These are phyloP conservation scores for Glaucopsyche alexis DNA, from an alignment of 2,888 invertebrate species.

Conservation along the genomic window DNA sequence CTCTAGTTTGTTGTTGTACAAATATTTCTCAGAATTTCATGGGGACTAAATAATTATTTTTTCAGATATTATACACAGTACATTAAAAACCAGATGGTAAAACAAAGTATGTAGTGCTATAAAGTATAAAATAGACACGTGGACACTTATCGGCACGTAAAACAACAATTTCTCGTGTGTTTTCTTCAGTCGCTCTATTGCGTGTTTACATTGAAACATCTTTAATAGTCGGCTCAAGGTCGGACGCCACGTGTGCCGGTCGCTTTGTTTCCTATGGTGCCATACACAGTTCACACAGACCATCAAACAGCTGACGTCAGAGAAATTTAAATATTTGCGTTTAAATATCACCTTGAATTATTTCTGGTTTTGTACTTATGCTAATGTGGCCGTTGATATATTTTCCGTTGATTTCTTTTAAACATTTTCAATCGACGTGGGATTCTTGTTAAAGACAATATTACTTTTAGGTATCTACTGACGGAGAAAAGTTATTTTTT, in stretches of 20 bases:
- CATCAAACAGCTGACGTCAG: slow-evolving; percentile 36
- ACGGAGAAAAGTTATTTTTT: not conserved
- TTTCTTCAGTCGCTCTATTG: slow-evolving; percentile 30
- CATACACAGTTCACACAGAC: slow-evolving; percentile 34
- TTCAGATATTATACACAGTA: not conserved
- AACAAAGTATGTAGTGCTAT: not conserved
- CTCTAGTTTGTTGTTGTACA: not conserved
- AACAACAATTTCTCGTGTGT: slow-evolving; percentile 11
- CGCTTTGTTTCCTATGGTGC: slow-evolving; percentile 41
- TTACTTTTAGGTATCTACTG: not conserved
- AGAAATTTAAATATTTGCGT: slow-evolving; percentile 35
- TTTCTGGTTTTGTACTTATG: slow-evolving; percentile 33
- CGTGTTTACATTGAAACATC: slow-evolving; percentile 44
- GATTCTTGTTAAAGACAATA: not conserved
- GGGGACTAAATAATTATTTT: not conserved
- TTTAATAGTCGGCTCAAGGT: slow-evolving; percentile 55
- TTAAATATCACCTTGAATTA: slow-evolving; percentile 35
- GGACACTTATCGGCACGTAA: slow-evolving; percentile 17
- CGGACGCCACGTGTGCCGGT: slow-evolving; percentile 57
- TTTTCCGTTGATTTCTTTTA: slow-evolving; percentile 8
- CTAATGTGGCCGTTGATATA: slow-evolving; percentile 14
- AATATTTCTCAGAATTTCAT: not conserved
- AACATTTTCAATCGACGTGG: not conserved
- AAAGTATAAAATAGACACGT: slow-evolving; percentile 9
- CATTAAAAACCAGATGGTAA: not conserved